phyloP scores from a whole-genome alignment of 2,888 invertebrate genomes.

The Agrochola litura region DNA sequence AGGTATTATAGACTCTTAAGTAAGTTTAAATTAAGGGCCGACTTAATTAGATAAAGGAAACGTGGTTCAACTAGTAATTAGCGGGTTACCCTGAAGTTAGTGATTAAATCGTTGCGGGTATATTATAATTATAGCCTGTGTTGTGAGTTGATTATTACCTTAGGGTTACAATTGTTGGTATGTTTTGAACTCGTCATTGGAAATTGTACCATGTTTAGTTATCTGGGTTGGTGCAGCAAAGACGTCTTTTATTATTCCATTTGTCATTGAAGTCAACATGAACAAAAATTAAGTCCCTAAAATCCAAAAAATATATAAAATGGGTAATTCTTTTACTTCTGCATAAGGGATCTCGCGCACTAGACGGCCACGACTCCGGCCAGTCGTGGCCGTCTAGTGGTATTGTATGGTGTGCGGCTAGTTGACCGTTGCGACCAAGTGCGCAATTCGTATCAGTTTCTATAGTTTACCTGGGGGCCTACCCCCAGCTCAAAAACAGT shows the following conservation, averaged over 20 bases:
- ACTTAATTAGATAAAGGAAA: constrained; percentile 44
- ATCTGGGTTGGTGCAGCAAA: neutral
- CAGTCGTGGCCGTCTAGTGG: no score
- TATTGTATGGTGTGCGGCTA: no score
- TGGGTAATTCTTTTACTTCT: neutral
- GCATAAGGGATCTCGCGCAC: neutral
- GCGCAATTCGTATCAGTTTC: no score
- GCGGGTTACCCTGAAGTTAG: constrained; percentile 28
- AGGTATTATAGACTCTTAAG: constrained; percentile 3
- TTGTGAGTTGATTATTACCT: constrained; percentile 17
- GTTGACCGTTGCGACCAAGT: no score
- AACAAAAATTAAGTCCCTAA: neutral
- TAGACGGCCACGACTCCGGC: no score
- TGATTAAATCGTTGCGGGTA: constrained; percentile 25
- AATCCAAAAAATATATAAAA: neutral
- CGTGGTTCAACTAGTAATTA: constrained; percentile 53
- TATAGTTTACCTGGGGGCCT: no score
- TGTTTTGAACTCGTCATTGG: neutral
- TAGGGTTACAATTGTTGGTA: constrained; percentile 2
- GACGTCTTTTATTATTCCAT: neutral
- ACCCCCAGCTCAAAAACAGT: no score
- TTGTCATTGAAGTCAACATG: neutral
- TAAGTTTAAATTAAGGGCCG: constrained; percentile 55
- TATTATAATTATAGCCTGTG: constrained; percentile 12
- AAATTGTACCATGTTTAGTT: neutral